phyloP scores from a whole-genome alignment of 2,888 invertebrate genomes.

The Lithophane socia region DNA sequence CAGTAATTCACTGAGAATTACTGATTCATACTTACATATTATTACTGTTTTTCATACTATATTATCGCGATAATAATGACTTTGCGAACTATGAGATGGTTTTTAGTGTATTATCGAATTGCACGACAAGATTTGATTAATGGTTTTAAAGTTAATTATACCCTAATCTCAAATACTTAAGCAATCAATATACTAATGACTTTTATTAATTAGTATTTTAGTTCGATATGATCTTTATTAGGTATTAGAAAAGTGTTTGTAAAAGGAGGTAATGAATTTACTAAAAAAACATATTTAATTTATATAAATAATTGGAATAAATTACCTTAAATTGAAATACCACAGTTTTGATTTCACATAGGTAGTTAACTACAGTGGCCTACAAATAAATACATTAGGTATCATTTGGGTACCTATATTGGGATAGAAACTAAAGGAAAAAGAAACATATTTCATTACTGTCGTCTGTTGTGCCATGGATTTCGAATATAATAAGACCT shows the following conservation, averaged over 20 bases:
- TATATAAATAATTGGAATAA: neutral
- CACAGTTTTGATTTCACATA: neutral
- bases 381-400: neutral
- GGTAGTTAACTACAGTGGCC: neutral
- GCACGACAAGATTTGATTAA: neutral
- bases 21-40: neutral
- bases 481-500: neutral
- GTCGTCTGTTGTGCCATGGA: neutral
- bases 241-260: constrained; percentile 8
- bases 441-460: neutral
- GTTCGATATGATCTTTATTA: constrained; percentile 18
- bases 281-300: neutral
- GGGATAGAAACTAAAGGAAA: neutral
- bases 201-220: neutral
- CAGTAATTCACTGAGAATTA: neutral
- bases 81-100: neutral
- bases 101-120: constrained; percentile 17
- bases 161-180: neutral
- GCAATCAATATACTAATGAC: neutral
- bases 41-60: neutral
- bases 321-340: neutral
- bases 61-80: neutral
- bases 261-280: neutral
- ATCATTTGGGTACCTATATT: neutral
- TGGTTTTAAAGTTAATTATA: neutral